A percentile compares a stretch with the other conserved stretches of the same genome.
Conservation (phyloP, 2,113 vertebrate genomes). For the Marmota flaviventris region DNA sequence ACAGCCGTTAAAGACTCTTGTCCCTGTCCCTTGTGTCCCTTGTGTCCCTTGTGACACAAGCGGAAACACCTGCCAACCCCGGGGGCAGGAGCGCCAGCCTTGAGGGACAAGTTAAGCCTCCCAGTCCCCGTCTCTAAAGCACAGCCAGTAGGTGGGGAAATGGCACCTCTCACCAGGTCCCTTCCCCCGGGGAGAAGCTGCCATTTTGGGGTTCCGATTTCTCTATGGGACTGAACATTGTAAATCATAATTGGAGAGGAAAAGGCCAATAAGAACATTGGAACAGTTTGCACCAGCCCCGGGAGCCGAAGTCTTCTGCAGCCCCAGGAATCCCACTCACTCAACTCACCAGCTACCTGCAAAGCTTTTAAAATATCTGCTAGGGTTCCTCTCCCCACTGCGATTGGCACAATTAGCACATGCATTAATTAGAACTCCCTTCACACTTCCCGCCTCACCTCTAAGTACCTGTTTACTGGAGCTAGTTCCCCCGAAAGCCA, state of each 20-base stretch:
- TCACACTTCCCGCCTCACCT: constrained; percentile 21
- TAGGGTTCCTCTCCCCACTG: neutral
- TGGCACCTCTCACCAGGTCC: neutral
- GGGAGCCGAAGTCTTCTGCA: neutral
- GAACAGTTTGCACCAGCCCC: neutral
- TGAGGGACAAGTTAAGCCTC: neutral
- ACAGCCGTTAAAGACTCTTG: too few relatives aligned
- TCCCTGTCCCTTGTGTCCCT: too few relatives aligned
- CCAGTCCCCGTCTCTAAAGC: neutral
- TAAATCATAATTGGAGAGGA: neutral
- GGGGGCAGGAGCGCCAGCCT: rapidly evolving
- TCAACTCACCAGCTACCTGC: neutral
- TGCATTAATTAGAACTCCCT: neutral
- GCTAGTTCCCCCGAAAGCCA: neutral
- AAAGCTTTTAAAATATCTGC: neutral
- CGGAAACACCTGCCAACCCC: neutral
- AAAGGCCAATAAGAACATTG: neutral
- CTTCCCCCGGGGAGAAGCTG: neutral
- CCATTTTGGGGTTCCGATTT: neutral
- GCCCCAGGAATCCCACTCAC: neutral
- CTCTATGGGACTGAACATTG: neutral
- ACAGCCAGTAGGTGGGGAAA: neutral
- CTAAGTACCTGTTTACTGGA: neutral
- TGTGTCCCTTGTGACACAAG: rapidly evolving
- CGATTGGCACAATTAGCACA: neutral